Evolutionary conservation across 2,113 vertebrate species (phyloP).

Genomic region (Pleuronectes platessa): DNA sequence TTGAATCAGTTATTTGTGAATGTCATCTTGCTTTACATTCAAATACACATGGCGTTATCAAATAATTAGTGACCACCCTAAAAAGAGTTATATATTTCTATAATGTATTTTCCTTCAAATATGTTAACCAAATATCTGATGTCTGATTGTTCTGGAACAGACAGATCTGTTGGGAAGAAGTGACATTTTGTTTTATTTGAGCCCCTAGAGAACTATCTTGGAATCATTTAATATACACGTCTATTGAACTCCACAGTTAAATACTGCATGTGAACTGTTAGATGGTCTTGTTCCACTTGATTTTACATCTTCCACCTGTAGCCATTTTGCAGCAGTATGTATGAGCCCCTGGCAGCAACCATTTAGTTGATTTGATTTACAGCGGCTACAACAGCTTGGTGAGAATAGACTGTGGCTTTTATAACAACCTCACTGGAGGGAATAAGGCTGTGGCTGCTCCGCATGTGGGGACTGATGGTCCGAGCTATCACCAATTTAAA

Average conservation of each 20-base stretch:
- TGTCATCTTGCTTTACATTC: neutral
- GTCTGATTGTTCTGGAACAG: neutral
- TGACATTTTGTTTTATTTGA: neutral
- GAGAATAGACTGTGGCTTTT: slow-evolving; percentile 3
- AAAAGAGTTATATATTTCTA: neutral
- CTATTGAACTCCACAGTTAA: slow-evolving; percentile 13
- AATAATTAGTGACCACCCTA: too few relatives aligned
- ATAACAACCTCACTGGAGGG: slow-evolving; percentile 11
- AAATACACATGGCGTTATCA: too few relatives aligned
- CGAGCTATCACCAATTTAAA: slow-evolving; percentile 32
- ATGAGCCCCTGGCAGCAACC: slow-evolving; percentile 16
- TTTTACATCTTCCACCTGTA: slow-evolving; percentile 44
- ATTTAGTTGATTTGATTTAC: slow-evolving; percentile 4
- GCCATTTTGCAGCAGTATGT: slow-evolving; percentile 16
- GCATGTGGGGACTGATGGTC: slow-evolving; percentile 13
- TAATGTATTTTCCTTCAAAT: neutral
- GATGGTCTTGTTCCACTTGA: slow-evolving; percentile 5
- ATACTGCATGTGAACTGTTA: neutral
- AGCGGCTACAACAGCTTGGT: neutral
- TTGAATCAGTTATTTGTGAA: too few relatives aligned
- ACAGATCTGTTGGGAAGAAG: neutral
- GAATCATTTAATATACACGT: neutral
- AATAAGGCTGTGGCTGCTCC: neutral
- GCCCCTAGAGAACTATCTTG: neutral
- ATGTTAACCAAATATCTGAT: neutral